phyloP scores from a whole-genome alignment of 2,888 invertebrate species.

The Machimus atricapillus region DNA sequence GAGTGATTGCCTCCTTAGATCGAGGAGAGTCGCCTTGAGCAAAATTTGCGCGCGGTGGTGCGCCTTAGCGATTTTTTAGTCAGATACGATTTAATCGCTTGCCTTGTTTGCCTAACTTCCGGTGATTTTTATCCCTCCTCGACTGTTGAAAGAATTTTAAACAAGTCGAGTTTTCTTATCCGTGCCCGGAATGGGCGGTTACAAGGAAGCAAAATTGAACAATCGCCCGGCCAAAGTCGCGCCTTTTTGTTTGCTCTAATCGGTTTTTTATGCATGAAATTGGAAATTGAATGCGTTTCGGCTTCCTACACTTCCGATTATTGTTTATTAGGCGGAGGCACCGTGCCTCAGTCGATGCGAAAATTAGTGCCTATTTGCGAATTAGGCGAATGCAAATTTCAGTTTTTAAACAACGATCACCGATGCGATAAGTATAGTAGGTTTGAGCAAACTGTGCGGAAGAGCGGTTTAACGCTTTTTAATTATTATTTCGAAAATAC shows the following conservation, averaged over 20 bases:
- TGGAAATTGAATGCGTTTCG: neutral
- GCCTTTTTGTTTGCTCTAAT: neutral
- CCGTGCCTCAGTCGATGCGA: neutral
- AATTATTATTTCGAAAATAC: neutral
- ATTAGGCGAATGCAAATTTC: neutral
- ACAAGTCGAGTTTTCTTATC: neutral
- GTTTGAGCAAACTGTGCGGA: neutral
- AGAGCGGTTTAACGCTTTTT: neutral
- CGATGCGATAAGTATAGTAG: neutral
- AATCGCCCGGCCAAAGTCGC: neutral
- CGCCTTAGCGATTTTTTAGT: neutral
- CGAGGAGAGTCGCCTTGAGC: neutral
- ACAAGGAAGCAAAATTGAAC: neutral
- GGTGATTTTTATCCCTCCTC: neutral
- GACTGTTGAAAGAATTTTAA: neutral
- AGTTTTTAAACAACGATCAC: neutral
- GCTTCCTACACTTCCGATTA: neutral
- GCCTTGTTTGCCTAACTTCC: neutral
- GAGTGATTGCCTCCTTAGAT: neutral
- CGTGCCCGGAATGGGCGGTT: neutral
- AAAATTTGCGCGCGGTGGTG: neutral
- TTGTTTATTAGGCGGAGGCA: neutral
- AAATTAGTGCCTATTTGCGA: neutral
- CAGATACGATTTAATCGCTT: slow-evolving; percentile 1
- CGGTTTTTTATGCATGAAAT: neutral